These are phyloP conservation scores for Isaurus tuberculatus DNA, from an alignment of 92 coral and sea anemone species.

Conservation along the genomic window DNA sequence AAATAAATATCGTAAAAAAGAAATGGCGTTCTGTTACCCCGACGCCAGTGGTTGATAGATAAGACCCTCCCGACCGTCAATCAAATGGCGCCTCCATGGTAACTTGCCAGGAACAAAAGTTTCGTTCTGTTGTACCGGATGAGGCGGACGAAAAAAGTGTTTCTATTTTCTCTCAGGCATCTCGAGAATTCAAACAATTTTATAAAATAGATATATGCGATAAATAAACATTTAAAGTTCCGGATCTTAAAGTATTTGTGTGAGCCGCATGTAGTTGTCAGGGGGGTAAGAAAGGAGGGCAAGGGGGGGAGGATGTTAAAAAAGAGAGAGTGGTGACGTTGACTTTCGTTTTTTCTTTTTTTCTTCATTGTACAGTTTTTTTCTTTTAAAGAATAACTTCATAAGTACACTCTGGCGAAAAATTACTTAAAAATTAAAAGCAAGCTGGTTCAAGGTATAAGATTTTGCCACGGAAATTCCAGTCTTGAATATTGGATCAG, in stretches of 20 bases:
- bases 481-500: too few species aligned
- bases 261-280: background rate
- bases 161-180: constrained; percentile 25
- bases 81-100: constrained; percentile 22
- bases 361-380: too few species aligned
- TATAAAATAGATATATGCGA: background rate
- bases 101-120: constrained; percentile 26
- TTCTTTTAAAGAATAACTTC: too few species aligned
- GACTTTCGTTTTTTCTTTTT: too few species aligned
- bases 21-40: constrained; percentile 53
- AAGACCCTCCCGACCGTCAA: constrained; percentile 43
- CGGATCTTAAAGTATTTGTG: background rate
- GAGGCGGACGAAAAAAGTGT: background rate
- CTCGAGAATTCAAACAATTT: background rate
- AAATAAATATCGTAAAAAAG: constrained; percentile 19
- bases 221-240: background rate
- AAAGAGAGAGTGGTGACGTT: too few species aligned
- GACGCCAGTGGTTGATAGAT: constrained; percentile 20
- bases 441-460: too few species aligned
- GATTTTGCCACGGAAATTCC: too few species aligned
- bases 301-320: background rate
- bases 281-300: background rate
- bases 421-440: too few species aligned
- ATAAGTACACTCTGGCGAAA: too few species aligned
- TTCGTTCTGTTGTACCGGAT: constrained; percentile 9